Evolutionary conservation across 2,797 vertebrate genomes (phyloP), one percentile per base, ranked within the genome.

Genomic region (Mormyrops boulengeri): DNA sequence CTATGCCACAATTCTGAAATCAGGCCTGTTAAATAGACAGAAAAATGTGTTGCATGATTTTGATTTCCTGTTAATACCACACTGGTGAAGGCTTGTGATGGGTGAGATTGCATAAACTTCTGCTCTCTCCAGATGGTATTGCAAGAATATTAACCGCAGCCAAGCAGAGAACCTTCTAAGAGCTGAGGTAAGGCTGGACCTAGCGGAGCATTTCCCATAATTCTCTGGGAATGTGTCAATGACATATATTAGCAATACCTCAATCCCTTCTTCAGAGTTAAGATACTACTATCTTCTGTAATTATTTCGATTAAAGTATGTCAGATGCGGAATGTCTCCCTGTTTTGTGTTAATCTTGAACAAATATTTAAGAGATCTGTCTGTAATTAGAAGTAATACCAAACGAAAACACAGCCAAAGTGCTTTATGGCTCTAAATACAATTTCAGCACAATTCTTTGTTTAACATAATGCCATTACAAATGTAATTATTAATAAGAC

Each of bases 111-210:
- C 44, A 41, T 55, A 38, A 34, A 34, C 50, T 88, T 80, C 82
- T 88, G 52, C 8, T 41, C 87, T 66, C 90, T 92, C 8, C 92
- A 99, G 99, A 92, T 99, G 99, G 99, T 99, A 98, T 92, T 97
- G 96, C 91, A 99, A 98, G 94, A 98, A 98, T 57, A 98, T 97
- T 94, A 99, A 98, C 92, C 97, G 99, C 47, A 99, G 97, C 93
- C 97, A 99, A 94, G 98, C 98, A 0, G 99, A 99, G 91, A 96
- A 98, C 52, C 94, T 99, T 91, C 93, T 99, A 62, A 87, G 38
- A 11, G 22, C 62, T 8, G 89, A 89, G 66, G 89, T 89, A 38
- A 62, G 85, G 22, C n/a, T 7, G 17, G n/a, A 26, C 11, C n/a
- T 50, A 52, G 30, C 0, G 22, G 82, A 22, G 82, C 80, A 84